Evolutionary conservation across 2,888 invertebrate species (phyloP).

Genomic region (Scotopteryx bipunctaria): DNA sequence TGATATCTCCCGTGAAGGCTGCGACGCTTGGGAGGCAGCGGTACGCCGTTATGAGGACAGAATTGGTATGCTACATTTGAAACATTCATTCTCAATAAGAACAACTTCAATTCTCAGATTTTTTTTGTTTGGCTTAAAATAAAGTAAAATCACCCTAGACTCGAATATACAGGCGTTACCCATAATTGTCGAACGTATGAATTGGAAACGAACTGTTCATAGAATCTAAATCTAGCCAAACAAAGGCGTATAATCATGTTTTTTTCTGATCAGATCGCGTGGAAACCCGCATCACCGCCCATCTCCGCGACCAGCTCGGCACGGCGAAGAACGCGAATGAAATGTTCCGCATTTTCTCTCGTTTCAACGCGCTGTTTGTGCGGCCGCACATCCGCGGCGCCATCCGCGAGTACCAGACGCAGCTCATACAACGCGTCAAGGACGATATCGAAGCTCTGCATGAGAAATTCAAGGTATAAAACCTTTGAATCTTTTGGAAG

Average conservation of each 20-base stretch:
- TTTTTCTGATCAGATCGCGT: slow-evolving; percentile 86
- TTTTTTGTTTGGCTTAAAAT: too few relatives aligned
- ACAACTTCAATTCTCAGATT: neutral
- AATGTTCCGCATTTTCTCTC: slow-evolving; percentile 99
- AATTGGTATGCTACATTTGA: slow-evolving; percentile 92
- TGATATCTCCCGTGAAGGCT: slow-evolving; percentile 98
- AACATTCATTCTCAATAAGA: neutral
- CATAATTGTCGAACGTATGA: too few relatives aligned
- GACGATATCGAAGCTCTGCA: slow-evolving; percentile 99
- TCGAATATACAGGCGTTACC: too few relatives aligned
- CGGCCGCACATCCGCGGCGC: slow-evolving; percentile 99
- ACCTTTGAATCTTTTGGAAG: neutral
- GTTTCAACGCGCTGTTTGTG: slow-evolving; percentile 99
- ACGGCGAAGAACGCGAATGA: slow-evolving; percentile 99
- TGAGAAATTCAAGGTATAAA: slow-evolving; percentile 96
- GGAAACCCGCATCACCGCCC: slow-evolving; percentile 98
- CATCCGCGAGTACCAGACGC: slow-evolving; percentile 99
- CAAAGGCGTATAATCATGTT: neutral
- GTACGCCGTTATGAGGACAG: slow-evolving; percentile 98
- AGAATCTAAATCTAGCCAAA: neutral
- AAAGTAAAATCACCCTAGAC: too few relatives aligned
- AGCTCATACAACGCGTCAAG: slow-evolving; percentile 98
- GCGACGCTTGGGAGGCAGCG: slow-evolving; percentile 99
- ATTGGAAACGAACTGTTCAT: too few relatives aligned
- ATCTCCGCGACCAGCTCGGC: slow-evolving; percentile 98